Percentiles rank a stretch among this genome's conserved stretches.
Conservation (phyloP, 2,888 invertebrate genomes). For the Andrena chrysosceles region DNA sequence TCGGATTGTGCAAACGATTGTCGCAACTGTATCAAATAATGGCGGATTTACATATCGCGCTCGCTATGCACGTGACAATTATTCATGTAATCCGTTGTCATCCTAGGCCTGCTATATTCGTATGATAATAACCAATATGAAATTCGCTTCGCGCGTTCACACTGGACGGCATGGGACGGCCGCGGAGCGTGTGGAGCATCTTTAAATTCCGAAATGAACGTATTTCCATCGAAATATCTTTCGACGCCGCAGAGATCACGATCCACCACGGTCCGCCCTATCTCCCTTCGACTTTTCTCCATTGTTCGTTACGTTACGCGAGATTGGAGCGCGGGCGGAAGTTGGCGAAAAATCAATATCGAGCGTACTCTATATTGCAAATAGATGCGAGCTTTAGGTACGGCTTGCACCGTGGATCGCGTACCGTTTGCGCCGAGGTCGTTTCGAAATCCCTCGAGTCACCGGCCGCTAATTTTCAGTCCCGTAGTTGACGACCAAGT, state of each 20-base stretch:
- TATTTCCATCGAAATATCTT: constrained; percentile 24
- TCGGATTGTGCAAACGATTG: constrained; percentile 59
- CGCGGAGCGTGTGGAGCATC: constrained; percentile 55
- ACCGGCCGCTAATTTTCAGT: constrained; percentile 76
- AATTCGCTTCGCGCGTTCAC: constrained; percentile 66
- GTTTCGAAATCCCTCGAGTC: constrained; percentile 73
- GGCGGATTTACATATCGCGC: constrained; percentile 68
- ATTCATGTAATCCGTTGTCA: constrained; percentile 72
- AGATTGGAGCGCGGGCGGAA: not conserved
- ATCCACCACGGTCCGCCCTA: not conserved
- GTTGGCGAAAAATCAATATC: constrained; percentile 48
- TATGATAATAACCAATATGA: constrained; percentile 72
- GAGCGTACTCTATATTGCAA: constrained; percentile 29
- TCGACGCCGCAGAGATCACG: not conserved
- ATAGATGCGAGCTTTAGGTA: constrained; percentile 35
- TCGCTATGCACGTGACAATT: constrained; percentile 66
- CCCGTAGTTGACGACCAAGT: constrained; percentile 68
- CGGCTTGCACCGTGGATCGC: constrained; percentile 24
- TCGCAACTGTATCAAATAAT: constrained; percentile 67
- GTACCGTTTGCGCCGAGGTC: constrained; percentile 49
- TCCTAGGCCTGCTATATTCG: constrained; percentile 69
- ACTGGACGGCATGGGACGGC: constrained; percentile 39
- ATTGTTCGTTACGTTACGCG: not conserved
- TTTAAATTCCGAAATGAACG: constrained; percentile 54
- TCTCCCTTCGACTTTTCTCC: not conserved